These are phyloP conservation scores for Neogobius melanostomus DNA, from an alignment of 2,113 vertebrate genomes.

Conservation along the genomic window DNA sequence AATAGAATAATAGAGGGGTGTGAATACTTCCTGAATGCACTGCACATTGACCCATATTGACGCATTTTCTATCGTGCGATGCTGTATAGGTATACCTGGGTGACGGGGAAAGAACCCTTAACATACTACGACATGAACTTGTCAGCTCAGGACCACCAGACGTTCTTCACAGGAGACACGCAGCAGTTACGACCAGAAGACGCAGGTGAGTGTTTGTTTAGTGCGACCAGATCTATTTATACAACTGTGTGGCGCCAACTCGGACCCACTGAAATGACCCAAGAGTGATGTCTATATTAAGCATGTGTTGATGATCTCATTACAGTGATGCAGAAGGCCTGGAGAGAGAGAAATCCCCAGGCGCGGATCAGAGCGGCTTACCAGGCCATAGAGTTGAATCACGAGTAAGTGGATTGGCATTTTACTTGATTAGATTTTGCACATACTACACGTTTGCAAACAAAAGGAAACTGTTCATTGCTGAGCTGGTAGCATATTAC, in stretches of 20 bases:
- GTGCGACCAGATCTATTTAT: background rate
- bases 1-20: too few species aligned
- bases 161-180: slow-evolving; percentile 95
- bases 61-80: background rate
- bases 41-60: background rate
- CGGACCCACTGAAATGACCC: background rate
- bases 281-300: slow-evolving; percentile 25
- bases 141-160: slow-evolving; percentile 98
- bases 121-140: slow-evolving; percentile 99
- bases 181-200: slow-evolving; percentile 91
- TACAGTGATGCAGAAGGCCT: slow-evolving; percentile 98
- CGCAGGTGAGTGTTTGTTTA: slow-evolving; percentile 77
- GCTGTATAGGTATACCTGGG: slow-evolving; percentile 89
- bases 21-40: too few species aligned
- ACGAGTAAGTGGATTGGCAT: slow-evolving; percentile 85
- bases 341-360: slow-evolving; percentile 96
- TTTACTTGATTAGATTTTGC: background rate
- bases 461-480: background rate
- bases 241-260: background rate
- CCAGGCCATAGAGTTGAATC: slow-evolving; percentile 94
- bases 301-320: slow-evolving; percentile 42
- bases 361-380: slow-evolving; percentile 94
- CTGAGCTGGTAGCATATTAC: background rate
- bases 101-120: slow-evolving; percentile 96
- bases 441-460: background rate